Base-by-base conservation (phyloP, 2,888 invertebrate genomes). In the Cerastis rubricosa region DNA sequence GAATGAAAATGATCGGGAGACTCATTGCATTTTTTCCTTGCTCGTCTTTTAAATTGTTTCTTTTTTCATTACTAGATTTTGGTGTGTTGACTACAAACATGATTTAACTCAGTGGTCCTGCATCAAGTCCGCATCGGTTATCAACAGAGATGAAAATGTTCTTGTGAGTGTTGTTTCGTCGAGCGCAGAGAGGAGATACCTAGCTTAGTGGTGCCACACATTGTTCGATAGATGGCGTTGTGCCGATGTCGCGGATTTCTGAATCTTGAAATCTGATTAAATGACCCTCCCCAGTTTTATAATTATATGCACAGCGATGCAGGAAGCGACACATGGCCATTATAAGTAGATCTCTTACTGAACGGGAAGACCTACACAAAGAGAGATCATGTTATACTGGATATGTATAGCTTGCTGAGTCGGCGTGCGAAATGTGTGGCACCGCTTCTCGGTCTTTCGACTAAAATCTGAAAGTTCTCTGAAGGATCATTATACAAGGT, bases 21-120 rank as follows among this genome's bases (percentile, higher is more conserved):
- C 12, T 2, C 12, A 17, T 49, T n/a, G 6, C 25, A 25, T 14
- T 67, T 17, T n/a, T 17, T 9, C 8, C 1, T 17, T 9, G 7
- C 17, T 65, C 43, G 5, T 7, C 14, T 49, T 64, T 45, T 7
- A 2, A 7, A 17, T 22, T 11, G 1, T 5, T 17, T 49, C 14
- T 49, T 54, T 11, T 71, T 71, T 67, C 22, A 61, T 80, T 85
- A 76, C 47, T 81, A 97, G 99, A 89, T 99, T 99, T 94, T 99
- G 99, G 99, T 99, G 99, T 2, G 99, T 99, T 0, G 99, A 99
- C 92, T 99, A 99, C 94, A 97, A 97, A 17, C 99, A 99, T 94
- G 97, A 99, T 80, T 98, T 99, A 93, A 99, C 99, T 0, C 98
- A 99, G 87, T 99, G 98, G 95, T 99, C 99, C 0, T 98, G 99